Base-by-base conservation (phyloP, 2,797 vertebrate species). In the Acanthornis magna region DNA sequence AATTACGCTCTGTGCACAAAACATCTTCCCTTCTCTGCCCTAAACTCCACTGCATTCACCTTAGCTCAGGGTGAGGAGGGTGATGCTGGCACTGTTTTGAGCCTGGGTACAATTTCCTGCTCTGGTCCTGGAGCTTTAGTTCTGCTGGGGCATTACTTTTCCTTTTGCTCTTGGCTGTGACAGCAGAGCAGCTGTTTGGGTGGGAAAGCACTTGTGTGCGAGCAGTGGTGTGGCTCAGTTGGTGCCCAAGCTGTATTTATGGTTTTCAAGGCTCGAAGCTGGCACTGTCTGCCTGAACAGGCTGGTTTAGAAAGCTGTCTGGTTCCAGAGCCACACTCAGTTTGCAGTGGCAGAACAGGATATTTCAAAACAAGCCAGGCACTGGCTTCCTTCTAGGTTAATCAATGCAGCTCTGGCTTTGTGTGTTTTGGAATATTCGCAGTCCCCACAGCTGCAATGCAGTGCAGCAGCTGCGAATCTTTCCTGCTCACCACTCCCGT, bases 111-210 rank as follows among this genome's bases (percentile, higher is more conserved):
- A 74, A 20, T 48, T 68, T 61, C 55, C 62, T 34, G 67, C 76
- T 62, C 3, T 5, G 5, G 23, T 7, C 29, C 68, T 10, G 0
- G 18, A 25, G 51, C 79, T 51, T 32, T 58, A n/a, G 54, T 27
- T 55, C 61, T 0, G 3, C 38, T 3, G 43, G 55, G 87, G 29
- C 3, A 0, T 23, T 30, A 0, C 67, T 40, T 58, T 29, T 26
- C 32, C 51, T 38, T n/a, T 26, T 23, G 14, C 71, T 67, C 55
- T 65, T 91, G 88, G 91, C 91, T 62, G 63, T 6, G 71, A 6
- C 9, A 74, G 81, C 32, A 19, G 82, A 94, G 88, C 96, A 96
- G 93, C 78, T 92, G 89, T 53, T 65, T 58, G 91, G 95, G 91
- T 72, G 80, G 83, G 72, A 71, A 81, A 63, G n/a, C 72, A 2